Percentiles rank a stretch among this genome's conserved stretches.
phyloP scores from a whole-genome alignment of 2,113 vertebrate genomes.

The Myotis davidii region DNA sequence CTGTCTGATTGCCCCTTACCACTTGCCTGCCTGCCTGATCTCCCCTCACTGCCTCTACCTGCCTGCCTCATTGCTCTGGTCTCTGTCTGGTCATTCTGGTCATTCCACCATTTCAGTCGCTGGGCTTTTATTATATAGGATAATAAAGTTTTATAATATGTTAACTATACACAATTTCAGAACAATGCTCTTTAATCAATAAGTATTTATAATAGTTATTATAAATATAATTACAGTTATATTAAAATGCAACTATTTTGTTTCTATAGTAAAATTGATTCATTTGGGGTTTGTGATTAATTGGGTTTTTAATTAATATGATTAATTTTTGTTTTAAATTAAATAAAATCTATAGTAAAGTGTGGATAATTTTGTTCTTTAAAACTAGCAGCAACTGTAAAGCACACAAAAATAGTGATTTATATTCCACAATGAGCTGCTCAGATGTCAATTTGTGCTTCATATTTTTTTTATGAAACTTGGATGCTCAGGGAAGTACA shows the following conservation, averaged over 20 bases:
- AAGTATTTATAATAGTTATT: background rate
- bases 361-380: background rate
- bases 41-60: too few relatives aligned
- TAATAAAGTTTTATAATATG: background rate
- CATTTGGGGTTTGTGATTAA: background rate
- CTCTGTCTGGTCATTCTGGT: too few relatives aligned
- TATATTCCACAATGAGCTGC: background rate
- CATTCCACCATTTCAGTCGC: too few relatives aligned
- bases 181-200: background rate
- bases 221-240: background rate
- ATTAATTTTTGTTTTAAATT: background rate
- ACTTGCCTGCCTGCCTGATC: too few relatives aligned
- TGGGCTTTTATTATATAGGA: too few relatives aligned
- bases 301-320: background rate
- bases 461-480: background rate
- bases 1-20: too few relatives aligned
- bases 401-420: background rate
- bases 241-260: background rate
- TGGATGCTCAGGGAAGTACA: background rate
- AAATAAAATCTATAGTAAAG: background rate
- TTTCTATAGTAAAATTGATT: background rate
- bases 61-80: too few relatives aligned
- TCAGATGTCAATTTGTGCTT: background rate
- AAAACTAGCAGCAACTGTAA: background rate
- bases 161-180: background rate